Evolutionary conservation across 2,888 invertebrate species (phyloP).

Genomic region (Syrista parreyssii): DNA sequence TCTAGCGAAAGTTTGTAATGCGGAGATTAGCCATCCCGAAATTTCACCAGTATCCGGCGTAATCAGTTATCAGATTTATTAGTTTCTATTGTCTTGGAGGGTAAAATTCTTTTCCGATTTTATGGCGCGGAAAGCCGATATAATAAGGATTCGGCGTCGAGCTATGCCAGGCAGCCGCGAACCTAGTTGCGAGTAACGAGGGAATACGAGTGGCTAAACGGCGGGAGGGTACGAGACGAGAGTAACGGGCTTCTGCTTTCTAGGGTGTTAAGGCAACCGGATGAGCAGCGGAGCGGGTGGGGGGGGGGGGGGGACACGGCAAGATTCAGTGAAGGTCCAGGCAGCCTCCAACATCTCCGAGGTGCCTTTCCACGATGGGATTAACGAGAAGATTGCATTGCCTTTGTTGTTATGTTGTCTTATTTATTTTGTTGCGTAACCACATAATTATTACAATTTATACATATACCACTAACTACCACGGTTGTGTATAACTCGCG

Average conservation of each 20-base stretch:
- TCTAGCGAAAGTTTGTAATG: constrained; percentile 22
- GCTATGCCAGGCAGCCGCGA: constrained; percentile 48
- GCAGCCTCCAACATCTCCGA: constrained; percentile 58
- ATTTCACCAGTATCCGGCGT: constrained; percentile 45
- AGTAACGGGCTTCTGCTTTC: not conserved
- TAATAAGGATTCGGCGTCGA: constrained; percentile 56
- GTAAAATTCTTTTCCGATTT: constrained; percentile 66
- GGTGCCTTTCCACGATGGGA: constrained; percentile 38
- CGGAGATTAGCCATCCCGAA: constrained; percentile 24
- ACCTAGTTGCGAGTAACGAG: constrained; percentile 64
- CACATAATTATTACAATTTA: too few relatives aligned
- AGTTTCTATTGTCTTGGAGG: constrained; percentile 66
- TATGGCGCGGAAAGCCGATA: constrained; percentile 67
- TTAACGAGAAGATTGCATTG: constrained; percentile 33
- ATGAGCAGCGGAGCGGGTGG: constrained; percentile 13
- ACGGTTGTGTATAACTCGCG: too few relatives aligned
- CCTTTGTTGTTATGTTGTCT: too few relatives aligned
- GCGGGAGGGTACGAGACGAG: constrained; percentile 20
- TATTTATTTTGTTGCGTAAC: too few relatives aligned
- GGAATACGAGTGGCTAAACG: constrained; percentile 62
- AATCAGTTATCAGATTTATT: constrained; percentile 67
- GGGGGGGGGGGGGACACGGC: constrained; percentile 28
- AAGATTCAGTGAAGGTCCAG: constrained; percentile 63
- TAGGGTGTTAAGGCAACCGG: constrained; percentile 13
- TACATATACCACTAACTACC: too few relatives aligned